Conservation (phyloP, 1,140 invertebrate genomes). For the Sarcophaga peregrina region DNA sequence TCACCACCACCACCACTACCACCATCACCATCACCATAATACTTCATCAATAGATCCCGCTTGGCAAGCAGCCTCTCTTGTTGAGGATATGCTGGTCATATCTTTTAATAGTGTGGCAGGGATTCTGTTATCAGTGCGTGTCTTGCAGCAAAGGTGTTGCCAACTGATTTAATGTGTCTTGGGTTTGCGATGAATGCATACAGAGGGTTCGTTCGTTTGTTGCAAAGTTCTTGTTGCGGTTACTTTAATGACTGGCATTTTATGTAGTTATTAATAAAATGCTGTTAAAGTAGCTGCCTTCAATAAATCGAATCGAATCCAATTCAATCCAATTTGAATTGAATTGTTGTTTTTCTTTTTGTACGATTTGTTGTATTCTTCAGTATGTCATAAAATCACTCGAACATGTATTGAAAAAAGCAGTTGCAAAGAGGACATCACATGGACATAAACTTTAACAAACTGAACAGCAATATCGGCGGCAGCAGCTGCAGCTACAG, state of each 20-base stretch:
- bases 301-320: conserved; percentile 31
- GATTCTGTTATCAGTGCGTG: conserved; percentile 38
- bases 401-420: not conserved
- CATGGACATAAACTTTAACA: not conserved
- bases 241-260: conserved; percentile 31
- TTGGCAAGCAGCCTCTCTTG: not conserved
- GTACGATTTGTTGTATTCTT: not conserved
- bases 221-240: not conserved
- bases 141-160: conserved; percentile 35
- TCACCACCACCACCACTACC: too few species aligned
- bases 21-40: not conserved
- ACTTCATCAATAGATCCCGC: not conserved
- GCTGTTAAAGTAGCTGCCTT: conserved; percentile 36
- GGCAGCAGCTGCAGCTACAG: not conserved
- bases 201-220: not conserved
- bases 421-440: not conserved
- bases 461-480: not conserved
- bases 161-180: conserved; percentile 35
- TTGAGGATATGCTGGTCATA: not conserved
- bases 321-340: not conserved
- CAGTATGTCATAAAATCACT: not conserved
- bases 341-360: not conserved
- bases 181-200: not conserved
- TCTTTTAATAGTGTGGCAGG: conserved; percentile 3
- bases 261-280: conserved; percentile 41